Evolutionary conservation across 1,140 invertebrate species (phyloP), one percentile per base, ranked within the genome.

Genomic region (Drosophila nigromelanica): DNA sequence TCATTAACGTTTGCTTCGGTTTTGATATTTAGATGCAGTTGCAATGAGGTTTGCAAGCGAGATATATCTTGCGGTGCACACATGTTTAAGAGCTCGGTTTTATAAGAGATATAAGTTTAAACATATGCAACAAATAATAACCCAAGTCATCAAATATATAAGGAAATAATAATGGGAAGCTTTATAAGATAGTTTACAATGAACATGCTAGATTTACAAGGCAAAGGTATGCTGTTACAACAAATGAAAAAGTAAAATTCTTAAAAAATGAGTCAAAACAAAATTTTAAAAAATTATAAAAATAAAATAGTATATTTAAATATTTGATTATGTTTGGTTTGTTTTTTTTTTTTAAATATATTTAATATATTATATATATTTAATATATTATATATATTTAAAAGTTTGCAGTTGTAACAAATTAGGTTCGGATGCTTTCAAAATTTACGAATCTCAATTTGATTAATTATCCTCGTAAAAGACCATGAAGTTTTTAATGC

Each of bases 1-100:
- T 72, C 69, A 72, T 72, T 72, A 58, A 66, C 61, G 45, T 66
- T 43, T 30, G 58, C 48, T 21, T 50, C 61, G 35, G 47, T 62
- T 42, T 63, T 54, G 4, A 61, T 52, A 54, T 37, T 37, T 30
- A 7, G 33, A 33, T 40, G 67, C 56, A 54, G 15, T 43, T 56
- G 14, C 3, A 35, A 10, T 24, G 21, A 3, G 21, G 10, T 27
- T 11, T 5, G 24, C 39, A 12, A 11, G 14, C 21, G 24, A 11
- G 18, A 45, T 10, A 45, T 4, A 54, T 45, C 33, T 27, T 51
- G 35, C 54, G 47, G 48, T 15, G 40, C 40, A 2, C 5, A 7
- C 5, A 7, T 1, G 40, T 43, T 40, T 40, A 33, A 7, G 5
- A 7, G 6, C 30, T 6, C 30, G 30, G 5, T 6, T 33, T 33